phyloP scores from a whole-genome alignment of 1,140 invertebrate species.

The Drosophila bipectinata region DNA sequence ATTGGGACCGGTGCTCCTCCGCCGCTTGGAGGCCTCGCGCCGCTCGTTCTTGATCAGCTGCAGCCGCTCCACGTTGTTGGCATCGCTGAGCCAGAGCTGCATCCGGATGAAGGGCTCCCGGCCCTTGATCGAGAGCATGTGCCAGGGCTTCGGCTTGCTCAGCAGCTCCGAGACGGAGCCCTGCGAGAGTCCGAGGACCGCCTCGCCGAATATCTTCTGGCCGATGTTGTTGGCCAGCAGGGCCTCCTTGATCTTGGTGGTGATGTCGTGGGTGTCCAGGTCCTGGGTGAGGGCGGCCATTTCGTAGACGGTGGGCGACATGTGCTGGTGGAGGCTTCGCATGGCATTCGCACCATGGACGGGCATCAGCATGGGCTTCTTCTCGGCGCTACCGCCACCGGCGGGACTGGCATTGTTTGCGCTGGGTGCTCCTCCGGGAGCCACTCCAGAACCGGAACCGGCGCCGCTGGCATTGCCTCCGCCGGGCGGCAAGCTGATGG shows the following conservation, averaged over 20 bases:
- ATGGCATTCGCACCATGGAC: constrained; percentile 86
- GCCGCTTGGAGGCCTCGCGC: constrained; percentile 94
- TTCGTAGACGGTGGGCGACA: constrained; percentile 95
- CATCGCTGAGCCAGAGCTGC: constrained; percentile 98
- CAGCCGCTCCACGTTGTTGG: constrained; percentile 95
- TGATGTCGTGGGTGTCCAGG: constrained; percentile 97
- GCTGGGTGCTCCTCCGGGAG: neutral
- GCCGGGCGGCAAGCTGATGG: constrained; percentile 85
- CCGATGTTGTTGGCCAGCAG: constrained; percentile 98
- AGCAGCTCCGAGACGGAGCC: constrained; percentile 98
- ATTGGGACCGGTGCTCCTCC: constrained; percentile 91
- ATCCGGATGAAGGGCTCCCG: constrained; percentile 99
- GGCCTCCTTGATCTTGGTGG: constrained; percentile 98
- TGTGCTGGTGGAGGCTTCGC: constrained; percentile 89
- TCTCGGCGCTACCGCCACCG: constrained; percentile 80
- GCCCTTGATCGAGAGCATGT: constrained; percentile 99
- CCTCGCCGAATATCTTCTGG: constrained; percentile 99
- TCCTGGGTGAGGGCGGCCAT: constrained; percentile 98
- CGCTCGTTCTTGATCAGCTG: constrained; percentile 95
- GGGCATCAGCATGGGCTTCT: constrained; percentile 85
- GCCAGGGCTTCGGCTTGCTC: constrained; percentile 99
- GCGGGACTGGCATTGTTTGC: constrained; percentile 61
- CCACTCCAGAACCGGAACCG: constrained; percentile 75
- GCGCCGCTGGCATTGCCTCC: constrained; percentile 30
- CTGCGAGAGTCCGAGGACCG: constrained; percentile 97